Conservation (phyloP, 2,797 vertebrate species). For the Lerista edwardsae region DNA sequence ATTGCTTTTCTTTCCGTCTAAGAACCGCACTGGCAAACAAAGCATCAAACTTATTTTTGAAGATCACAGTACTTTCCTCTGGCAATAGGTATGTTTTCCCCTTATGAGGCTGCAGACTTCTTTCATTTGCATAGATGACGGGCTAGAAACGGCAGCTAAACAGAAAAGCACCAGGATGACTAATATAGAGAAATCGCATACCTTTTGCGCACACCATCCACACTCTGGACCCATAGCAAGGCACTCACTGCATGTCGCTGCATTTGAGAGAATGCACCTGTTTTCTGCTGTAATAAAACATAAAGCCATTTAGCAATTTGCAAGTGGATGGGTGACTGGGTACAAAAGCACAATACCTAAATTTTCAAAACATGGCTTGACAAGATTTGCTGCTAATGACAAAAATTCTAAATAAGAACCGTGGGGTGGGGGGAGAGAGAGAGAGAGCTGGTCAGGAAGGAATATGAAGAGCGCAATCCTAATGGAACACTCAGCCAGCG, state of each 20-base stretch:
- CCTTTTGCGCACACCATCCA: constrained; percentile 96
- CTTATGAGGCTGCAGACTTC: constrained; percentile 38
- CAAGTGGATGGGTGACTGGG: neutral
- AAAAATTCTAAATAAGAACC: neutral
- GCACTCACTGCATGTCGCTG: constrained; percentile 87
- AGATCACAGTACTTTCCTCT: constrained; percentile 73
- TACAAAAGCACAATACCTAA: neutral
- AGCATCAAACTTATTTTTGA: constrained; percentile 69
- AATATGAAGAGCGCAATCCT: too few relatives aligned
- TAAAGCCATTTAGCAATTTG: constrained; percentile 51
- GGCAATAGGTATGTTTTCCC: constrained; percentile 61
- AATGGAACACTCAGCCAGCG: too few relatives aligned
- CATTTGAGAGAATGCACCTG: constrained; percentile 82
- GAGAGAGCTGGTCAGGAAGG: too few relatives aligned
- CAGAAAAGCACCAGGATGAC: constrained; percentile 25
- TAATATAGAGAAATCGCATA: constrained; percentile 68
- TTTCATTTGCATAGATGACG: constrained; percentile 37
- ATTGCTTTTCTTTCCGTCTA: constrained; percentile 57
- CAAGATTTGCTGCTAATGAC: constrained; percentile 50
- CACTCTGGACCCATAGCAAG: constrained; percentile 90
- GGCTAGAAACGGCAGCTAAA: constrained; percentile 31
- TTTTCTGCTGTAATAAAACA: constrained; percentile 82
- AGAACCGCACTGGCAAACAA: constrained; percentile 70
- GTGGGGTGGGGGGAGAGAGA: too few relatives aligned
- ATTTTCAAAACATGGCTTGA: constrained; percentile 49